phyloP scores from a whole-genome alignment of 2,888 invertebrate genomes.

The Eugnorisma glareosa region DNA sequence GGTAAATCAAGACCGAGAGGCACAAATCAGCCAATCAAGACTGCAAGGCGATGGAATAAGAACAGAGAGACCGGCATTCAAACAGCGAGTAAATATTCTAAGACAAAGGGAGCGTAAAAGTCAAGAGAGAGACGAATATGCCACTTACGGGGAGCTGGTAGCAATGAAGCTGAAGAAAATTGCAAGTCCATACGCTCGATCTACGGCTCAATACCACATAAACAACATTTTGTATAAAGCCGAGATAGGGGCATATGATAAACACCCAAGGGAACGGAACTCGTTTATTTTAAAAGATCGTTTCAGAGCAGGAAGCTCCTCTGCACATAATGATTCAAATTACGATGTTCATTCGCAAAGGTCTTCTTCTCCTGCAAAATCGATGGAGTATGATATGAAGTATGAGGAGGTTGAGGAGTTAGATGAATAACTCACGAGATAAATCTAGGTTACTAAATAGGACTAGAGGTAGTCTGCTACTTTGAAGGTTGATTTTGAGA shows the following conservation, averaged over 20 bases:
- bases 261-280: neutral
- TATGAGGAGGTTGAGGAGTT: conserved; percentile 42
- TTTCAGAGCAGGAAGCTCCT: conserved; percentile 7
- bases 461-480: neutral
- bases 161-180: conserved; percentile 49
- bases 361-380: conserved; percentile 42
- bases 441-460: neutral
- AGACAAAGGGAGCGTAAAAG: neutral
- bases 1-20: conserved; percentile 8
- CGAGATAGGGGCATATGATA: conserved; percentile 40
- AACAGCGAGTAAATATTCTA: neutral
- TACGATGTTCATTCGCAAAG: conserved; percentile 29
- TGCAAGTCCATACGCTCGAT: conserved; percentile 40
- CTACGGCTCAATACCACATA: conserved; percentile 44
- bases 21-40: neutral
- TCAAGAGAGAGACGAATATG: conserved; percentile 35
- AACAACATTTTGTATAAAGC: conserved; percentile 51
- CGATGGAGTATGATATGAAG: conserved; percentile 31
- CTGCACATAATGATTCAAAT: conserved; percentile 7
- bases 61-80: conserved; percentile 4
- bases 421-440: conserved; percentile 24
- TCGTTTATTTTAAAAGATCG: neutral
- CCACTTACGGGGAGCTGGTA: conserved; percentile 43
- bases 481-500: neutral
- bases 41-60: neutral